Evolutionary conservation across 2,888 invertebrate species (phyloP), one percentile per base, ranked within the genome.

Genomic region (Brachynemurus nebulosus): DNA sequence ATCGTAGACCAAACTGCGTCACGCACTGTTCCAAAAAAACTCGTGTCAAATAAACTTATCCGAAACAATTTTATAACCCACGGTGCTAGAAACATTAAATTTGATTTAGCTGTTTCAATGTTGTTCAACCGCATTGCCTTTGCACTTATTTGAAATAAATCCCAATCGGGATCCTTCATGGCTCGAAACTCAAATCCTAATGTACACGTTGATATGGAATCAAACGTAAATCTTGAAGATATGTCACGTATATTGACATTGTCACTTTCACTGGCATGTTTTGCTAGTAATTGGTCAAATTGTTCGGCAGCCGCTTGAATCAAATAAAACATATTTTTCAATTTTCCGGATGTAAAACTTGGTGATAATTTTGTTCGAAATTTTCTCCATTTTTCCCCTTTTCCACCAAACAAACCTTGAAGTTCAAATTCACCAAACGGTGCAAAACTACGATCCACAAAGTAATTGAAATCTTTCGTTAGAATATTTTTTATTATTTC

Each of bases 321-420:
- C 21, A 69, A 56, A 1, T 62, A 61, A 18, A 69, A 62, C 71
- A 74, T 72, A 34, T 55, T 58, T 53, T 67, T 72, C 44, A 76
- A 57, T 55, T 73, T 75, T 16, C 69, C 71, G 2, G 67, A 64
- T 1, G 72, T 69, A 52, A 75, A 68, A 1, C 69, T 66, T 1
- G 73, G 72, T 0, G 71, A 67, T 21, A 74, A 55, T 49, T 70
- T 70, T 1, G 63, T 52, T 19, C 76, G 59, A 12, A 71, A 53
- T 25, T 59, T 59, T 52, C 66, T 71, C 76, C 75, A 76, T 2
- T 64, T 62, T 0, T 67, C 65, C 43, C 68, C 69, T 45, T 64
- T 66, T 43, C 67, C 50, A 2, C 65, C 60, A 47, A 71, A 60
- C 37, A 69, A 50, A 51, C 65, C 60, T 42, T 62, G 61, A 4